Evolutionary conservation across 2,113 vertebrate species (phyloP), one percentile per base, ranked within the genome.

Genomic region (Aegypius monachus): DNA sequence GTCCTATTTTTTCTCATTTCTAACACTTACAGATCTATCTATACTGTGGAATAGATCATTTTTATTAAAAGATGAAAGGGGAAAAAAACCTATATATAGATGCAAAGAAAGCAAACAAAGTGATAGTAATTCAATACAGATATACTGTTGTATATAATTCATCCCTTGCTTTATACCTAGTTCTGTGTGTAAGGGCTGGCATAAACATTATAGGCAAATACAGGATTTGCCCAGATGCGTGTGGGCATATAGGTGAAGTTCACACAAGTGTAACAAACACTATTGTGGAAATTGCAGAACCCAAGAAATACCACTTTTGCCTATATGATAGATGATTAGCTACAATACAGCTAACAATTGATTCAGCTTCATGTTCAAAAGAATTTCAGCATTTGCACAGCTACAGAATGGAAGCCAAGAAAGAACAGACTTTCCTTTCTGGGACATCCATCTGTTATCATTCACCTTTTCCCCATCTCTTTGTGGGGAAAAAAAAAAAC

Each of bases 1-100:
- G 97, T 98, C 98, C 98, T 98, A 98, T 98, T 98, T 99, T 99
- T 98, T 93, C 74, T 89, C 88, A 93, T 97, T 96, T 95, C 65
- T 63, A 96, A 40, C 80, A 77, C 36, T 68, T 97, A 71, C 62
- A 80, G 67, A 73, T 88, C 52, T 82, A 48, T 22, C 17, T 77
- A 29, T 59, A 85, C 50, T 71, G 26, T 74, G 81, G 26, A 38
- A 34, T 25, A 81, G 8, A 72, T 55, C 1, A 36, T 75, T 53
- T 97, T 91, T 95, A 25, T 65, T 56, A 68, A 93, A 96, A 77
- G 71, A 91, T 18, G 5, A 86, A 95, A 81, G 18, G 15, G 19
- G 6, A 7, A 88, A 81, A 71, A 77, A 22, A 34, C 59, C 23
- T 59, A 59, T 53, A 21, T 71, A 36, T 5, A 79, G 18, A n/a